Conservation (phyloP, 2,888 invertebrate genomes). For the Xanthia togata region DNA sequence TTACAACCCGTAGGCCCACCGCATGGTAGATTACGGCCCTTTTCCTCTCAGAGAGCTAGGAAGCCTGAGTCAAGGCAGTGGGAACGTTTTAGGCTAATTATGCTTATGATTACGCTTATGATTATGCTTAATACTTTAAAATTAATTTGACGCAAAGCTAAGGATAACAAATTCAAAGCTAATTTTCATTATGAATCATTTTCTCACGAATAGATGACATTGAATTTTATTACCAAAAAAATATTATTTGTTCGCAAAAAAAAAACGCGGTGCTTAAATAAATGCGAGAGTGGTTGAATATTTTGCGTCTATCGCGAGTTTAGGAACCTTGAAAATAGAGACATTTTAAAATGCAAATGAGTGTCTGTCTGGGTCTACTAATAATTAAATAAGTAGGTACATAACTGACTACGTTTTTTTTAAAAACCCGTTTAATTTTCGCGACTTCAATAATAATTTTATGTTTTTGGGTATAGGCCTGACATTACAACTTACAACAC, state of each 20-base stretch:
- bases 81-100: background rate
- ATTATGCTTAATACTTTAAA: background rate
- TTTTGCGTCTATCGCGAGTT: constrained; percentile 62
- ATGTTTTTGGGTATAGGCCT: background rate
- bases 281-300: constrained; percentile 56
- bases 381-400: constrained; percentile 65
- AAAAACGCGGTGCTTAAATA: constrained; percentile 32
- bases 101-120: background rate
- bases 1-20: background rate
- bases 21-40: background rate
- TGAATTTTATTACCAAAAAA: constrained; percentile 23
- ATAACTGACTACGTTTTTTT: constrained; percentile 28
- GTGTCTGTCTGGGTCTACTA: constrained; percentile 70
- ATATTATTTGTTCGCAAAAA: constrained; percentile 12
- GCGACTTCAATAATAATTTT: background rate
- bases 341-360: constrained; percentile 76
- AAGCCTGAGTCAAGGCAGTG: background rate
- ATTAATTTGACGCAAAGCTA: background rate
- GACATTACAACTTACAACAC: background rate
- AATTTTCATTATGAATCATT: constrained; percentile 33
- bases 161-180: background rate
- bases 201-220: constrained; percentile 45
- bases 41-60: background rate
- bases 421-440: background rate
- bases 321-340: constrained; percentile 73